These are phyloP conservation scores for Drosophila dives DNA, from an alignment of 2,888 invertebrate genomes.

Conservation along the genomic window DNA sequence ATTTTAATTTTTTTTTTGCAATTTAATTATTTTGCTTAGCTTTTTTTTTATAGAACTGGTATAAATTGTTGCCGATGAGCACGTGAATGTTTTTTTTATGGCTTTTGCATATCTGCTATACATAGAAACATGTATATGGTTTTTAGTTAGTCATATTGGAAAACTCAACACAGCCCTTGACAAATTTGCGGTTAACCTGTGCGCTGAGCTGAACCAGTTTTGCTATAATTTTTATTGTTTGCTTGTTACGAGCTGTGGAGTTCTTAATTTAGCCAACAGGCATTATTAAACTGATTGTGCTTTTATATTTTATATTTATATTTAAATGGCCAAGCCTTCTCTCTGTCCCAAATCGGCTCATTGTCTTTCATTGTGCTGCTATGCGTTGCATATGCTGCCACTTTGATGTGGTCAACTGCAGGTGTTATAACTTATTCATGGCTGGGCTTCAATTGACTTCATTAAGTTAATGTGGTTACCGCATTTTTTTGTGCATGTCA, in stretches of 20 bases:
- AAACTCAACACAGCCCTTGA: slow-evolving; percentile 22
- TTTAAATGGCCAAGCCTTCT: slow-evolving; percentile 25
- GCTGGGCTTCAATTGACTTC: slow-evolving; percentile 15
- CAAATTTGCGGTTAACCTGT: slow-evolving; percentile 45
- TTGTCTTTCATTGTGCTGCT: background rate
- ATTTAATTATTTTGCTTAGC: slow-evolving; percentile 8
- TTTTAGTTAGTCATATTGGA: slow-evolving; percentile 32
- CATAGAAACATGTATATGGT: slow-evolving; percentile 5
- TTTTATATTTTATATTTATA: slow-evolving; percentile 6
- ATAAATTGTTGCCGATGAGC: slow-evolving; percentile 10
- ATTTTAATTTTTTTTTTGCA: slow-evolving; percentile 22
- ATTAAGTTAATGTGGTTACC: slow-evolving; percentile 40
- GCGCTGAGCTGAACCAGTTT: slow-evolving; percentile 47
- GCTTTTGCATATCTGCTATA: slow-evolving; percentile 3
- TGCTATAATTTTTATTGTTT: background rate
- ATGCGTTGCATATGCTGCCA: background rate
- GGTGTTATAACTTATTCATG: slow-evolving; percentile 42
- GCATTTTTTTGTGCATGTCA: slow-evolving; percentile 25
- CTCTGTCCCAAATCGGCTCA: slow-evolving; percentile 4
- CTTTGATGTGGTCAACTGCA: slow-evolving; percentile 44
- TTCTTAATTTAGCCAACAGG: slow-evolving; percentile 29
- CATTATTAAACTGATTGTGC: slow-evolving; percentile 11
- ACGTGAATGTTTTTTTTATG: slow-evolving; percentile 6
- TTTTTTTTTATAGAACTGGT: slow-evolving; percentile 1
- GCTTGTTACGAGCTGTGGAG: slow-evolving; percentile 10